phyloP scores from a whole-genome alignment of 1,140 invertebrate species.

The Lepidurus couesii region DNA sequence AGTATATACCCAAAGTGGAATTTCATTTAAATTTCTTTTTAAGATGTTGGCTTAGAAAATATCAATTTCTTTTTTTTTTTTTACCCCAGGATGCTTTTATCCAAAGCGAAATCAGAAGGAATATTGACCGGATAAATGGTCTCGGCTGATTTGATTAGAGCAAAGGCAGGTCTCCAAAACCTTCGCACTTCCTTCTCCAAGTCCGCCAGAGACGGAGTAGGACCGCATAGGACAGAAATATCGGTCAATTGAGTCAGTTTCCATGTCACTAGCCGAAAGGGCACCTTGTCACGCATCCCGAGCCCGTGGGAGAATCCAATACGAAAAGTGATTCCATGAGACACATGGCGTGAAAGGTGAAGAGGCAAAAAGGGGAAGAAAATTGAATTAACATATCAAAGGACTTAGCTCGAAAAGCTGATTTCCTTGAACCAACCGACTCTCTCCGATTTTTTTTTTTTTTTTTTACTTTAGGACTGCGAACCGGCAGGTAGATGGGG shows the following conservation, averaged over 20 bases:
- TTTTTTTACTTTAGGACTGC: constrained; percentile 28
- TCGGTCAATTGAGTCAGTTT: constrained; percentile 30
- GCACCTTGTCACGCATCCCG: background rate
- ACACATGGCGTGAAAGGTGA: background rate
- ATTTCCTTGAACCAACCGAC: background rate
- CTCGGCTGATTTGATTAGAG: constrained; percentile 30
- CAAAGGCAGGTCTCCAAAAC: constrained; percentile 33
- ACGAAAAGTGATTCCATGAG: background rate
- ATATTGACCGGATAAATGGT: constrained; percentile 29
- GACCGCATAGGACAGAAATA: constrained; percentile 29
- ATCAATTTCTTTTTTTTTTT: background rate
- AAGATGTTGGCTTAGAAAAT: background rate
- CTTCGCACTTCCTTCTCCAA: constrained; percentile 33
- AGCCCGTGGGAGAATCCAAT: background rate
- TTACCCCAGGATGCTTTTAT: constrained; percentile 33
- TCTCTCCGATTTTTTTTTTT: background rate
- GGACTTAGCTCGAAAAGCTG: background rate
- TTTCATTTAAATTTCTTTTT: background rate
- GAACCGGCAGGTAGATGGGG: constrained; percentile 30
- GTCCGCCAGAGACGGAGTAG: constrained; percentile 31
- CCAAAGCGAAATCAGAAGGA: constrained; percentile 28
- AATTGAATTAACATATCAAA: constrained; percentile 10
- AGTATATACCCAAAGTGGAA: too few species aligned
- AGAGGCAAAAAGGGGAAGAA: background rate
- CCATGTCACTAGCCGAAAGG: constrained; percentile 32